phyloP scores from a whole-genome alignment of 2,888 invertebrate species.

The Cybosia mesomella region DNA sequence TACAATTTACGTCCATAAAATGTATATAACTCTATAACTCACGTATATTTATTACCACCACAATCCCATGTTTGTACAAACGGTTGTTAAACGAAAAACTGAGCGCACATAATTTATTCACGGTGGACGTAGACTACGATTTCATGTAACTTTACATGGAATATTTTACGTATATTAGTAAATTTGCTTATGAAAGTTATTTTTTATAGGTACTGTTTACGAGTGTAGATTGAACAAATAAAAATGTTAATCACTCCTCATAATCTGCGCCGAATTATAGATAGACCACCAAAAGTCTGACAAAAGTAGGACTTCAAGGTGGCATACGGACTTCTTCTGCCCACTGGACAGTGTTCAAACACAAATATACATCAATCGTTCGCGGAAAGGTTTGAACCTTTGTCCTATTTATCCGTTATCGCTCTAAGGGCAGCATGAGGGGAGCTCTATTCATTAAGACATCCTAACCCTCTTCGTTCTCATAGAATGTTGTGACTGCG shows the following conservation, averaged over 20 bases:
- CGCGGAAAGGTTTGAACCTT: too few relatives aligned
- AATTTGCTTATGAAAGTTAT: background rate
- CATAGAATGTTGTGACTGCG: too few relatives aligned
- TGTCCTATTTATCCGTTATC: too few relatives aligned
- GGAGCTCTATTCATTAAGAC: too few relatives aligned
- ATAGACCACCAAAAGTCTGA: too few relatives aligned
- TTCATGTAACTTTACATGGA: constrained; percentile 1
- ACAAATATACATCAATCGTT: too few relatives aligned
- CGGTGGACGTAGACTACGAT: constrained; percentile 4
- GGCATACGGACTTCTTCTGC: too few relatives aligned
- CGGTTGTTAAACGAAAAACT: constrained; percentile 9
- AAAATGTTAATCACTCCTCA: background rate
- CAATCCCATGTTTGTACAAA: constrained; percentile 5
- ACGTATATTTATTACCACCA: constrained; percentile 9
- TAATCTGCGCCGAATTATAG: background rate
- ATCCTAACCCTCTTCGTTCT: too few relatives aligned
- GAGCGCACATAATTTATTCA: constrained; percentile 8
- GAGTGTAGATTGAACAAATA: constrained; percentile 4
- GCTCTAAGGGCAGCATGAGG: too few relatives aligned
- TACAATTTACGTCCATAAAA: constrained; percentile 1
- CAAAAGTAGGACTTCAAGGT: too few relatives aligned
- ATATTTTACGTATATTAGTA: constrained; percentile 4
- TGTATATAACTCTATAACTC: constrained; percentile 7
- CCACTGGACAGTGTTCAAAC: too few relatives aligned
- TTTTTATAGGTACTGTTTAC: background rate